Base-by-base conservation (phyloP, 2,113 vertebrate genomes). In the Onychostruthus taczanowskii region DNA sequence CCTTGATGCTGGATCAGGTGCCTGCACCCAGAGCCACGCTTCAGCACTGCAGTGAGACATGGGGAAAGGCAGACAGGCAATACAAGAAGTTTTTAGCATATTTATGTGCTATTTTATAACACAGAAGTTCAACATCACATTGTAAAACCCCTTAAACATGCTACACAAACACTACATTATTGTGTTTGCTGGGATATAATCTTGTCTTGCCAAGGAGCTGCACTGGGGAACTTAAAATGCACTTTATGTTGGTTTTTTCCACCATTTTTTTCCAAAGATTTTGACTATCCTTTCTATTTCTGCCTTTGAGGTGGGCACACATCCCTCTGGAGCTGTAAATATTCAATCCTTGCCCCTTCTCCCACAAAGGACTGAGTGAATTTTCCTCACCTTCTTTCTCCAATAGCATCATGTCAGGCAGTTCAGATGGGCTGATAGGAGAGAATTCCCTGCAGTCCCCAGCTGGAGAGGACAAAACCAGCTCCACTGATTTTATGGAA, bases 391-490 rank as follows among this genome's bases (percentile, higher is more conserved):
- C 13, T 68, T 33, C 33, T 41, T 27, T 30, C 56, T 6, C 0
- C 2, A 11, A 6, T 18, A 46, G 21, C 6, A 9, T 3, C 44
- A 1, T 1, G 12, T 9, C 84, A 78, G 67, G 74, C 12, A 31
- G 1, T 8, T 9, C 20, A 6, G 44, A 2, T 53, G 35, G 9
- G 3, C 10, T 6, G 7, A 27, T 0, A 17, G 3, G 31, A 53
- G 50, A 58, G 43, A 81, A 70, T 16, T 49, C 28, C 5, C 31
- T 15, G 37, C 7, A 12, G 9, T 52, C 18, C 52, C 64, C 27
- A 8, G 46, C 46, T 86, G 31, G 55, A 7, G 23, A n/a, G 80
- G 39, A 27, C 28, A 27, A 3, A 15, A 9, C 10, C 46, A 59
- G n/a, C 47, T 10, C 19, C n/a, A 6, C n/a, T 3, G 35, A 18